Conservation (phyloP, 2,797 vertebrate species). For the Thripadectes ignobilis region DNA sequence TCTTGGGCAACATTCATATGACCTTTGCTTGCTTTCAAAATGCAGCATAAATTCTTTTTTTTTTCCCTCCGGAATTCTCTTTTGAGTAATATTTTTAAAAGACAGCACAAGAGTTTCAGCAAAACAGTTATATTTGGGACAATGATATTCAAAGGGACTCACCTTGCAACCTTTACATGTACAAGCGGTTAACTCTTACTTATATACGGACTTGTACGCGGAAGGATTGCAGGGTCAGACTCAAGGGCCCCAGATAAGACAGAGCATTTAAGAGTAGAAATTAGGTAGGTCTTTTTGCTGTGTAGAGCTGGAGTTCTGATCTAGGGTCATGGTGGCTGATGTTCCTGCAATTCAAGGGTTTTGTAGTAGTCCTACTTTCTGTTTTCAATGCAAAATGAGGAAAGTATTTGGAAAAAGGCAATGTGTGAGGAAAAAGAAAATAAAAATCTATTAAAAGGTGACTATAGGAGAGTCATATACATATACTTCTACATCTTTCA, state of each 20-base stretch:
- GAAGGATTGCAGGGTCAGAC: constrained; percentile 11
- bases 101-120: constrained; percentile 31
- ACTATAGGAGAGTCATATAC: not conserved
- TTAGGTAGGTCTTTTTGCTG: not conserved
- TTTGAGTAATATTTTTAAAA: constrained; percentile 35
- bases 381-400: not conserved
- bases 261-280: constrained; percentile 26
- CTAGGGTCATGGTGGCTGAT: not conserved
- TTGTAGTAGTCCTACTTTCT: not conserved
- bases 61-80: not conserved
- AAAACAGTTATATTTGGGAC: constrained; percentile 18
- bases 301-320: not conserved
- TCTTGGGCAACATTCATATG: constrained; percentile 42
- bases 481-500: not conserved
- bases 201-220: not conserved
- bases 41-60: constrained; percentile 20
- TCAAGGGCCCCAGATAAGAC: not conserved
- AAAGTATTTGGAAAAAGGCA: not conserved
- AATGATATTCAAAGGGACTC: constrained; percentile 47
- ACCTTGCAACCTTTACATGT: constrained; percentile 31
- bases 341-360: not conserved
- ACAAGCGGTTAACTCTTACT: not conserved
- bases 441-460: not conserved
- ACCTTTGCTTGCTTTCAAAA: constrained; percentile 52
- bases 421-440: not conserved